Percentiles rank a stretch among this genome's conserved stretches.
Conservation (phyloP, 2,113 vertebrate species). For the Calyptomena viridis region DNA sequence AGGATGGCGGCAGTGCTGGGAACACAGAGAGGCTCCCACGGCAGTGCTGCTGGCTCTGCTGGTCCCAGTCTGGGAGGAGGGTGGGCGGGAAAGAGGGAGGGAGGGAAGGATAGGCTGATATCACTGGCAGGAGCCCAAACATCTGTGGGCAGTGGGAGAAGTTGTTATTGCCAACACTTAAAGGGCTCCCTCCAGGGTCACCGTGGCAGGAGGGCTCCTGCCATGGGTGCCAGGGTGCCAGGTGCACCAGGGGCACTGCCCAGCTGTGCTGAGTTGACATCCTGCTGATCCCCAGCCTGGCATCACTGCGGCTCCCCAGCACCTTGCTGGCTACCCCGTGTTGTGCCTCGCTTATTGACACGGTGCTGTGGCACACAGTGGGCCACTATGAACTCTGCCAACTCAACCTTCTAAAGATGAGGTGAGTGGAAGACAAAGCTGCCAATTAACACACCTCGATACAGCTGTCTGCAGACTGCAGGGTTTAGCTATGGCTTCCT, state of each 20-base stretch:
- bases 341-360: rapidly evolving
- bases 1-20: rapidly evolving
- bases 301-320: background rate
- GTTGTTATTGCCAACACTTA: background rate
- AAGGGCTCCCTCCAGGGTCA: background rate
- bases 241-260: background rate
- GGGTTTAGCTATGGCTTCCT: background rate
- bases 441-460: rapidly evolving
- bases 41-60: background rate
- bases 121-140: conserved; percentile 32
- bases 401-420: rapidly evolving
- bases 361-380: rapidly evolving
- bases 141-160: conserved; percentile 41
- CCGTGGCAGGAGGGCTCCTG: rapidly evolving
- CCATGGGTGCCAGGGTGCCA: rapidly evolving
- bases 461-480: background rate
- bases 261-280: rapidly evolving
- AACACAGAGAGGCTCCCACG: background rate
- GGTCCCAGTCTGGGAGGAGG: conserved; percentile 5
- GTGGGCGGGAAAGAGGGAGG: background rate
- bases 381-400: rapidly evolving
- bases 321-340: rapidly evolving
- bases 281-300: background rate
- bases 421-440: rapidly evolving
- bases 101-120: conserved; percentile 8